Percentiles rank a stretch among this genome's conserved stretches.
phyloP scores from a whole-genome alignment of 2,113 vertebrate genomes.

The Picathartes gymnocephalus region DNA sequence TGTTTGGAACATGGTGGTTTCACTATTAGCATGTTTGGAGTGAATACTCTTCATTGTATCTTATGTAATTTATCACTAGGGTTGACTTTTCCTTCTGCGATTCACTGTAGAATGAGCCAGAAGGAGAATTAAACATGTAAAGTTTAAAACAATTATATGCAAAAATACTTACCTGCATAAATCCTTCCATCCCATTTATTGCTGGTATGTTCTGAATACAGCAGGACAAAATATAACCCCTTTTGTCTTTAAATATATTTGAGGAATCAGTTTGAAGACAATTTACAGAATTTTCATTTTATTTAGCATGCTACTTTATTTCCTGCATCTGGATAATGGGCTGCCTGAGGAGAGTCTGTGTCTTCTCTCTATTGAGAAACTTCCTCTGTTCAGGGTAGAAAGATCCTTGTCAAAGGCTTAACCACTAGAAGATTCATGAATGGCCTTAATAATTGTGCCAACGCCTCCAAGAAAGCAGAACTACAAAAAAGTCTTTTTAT shows the following conservation, averaged over 20 bases:
- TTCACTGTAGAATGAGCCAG: not conserved
- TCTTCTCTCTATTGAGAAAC: not conserved
- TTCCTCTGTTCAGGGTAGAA: not conserved
- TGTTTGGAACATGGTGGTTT: not conserved
- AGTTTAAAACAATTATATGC: not conserved
- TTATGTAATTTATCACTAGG: not conserved
- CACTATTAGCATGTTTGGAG: not conserved
- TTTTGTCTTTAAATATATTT: not conserved
- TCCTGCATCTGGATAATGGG: not conserved
- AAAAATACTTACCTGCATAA: not conserved
- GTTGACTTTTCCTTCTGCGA: not conserved
- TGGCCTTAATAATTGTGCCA: not conserved
- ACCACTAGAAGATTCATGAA: not conserved
- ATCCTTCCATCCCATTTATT: not conserved
- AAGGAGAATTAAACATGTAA: not conserved
- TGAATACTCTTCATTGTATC: constrained; percentile 1
- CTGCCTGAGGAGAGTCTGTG: not conserved
- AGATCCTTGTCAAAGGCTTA: not conserved
- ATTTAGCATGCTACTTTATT: not conserved
- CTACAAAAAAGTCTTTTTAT: not conserved
- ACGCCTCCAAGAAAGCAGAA: not conserved
- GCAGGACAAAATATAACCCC: not conserved
- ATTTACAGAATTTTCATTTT: not conserved
- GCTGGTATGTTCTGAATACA: not conserved
- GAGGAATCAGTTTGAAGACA: not conserved